phyloP scores from a whole-genome alignment of 2,888 invertebrate species.

The Drosophila glabriapex region DNA sequence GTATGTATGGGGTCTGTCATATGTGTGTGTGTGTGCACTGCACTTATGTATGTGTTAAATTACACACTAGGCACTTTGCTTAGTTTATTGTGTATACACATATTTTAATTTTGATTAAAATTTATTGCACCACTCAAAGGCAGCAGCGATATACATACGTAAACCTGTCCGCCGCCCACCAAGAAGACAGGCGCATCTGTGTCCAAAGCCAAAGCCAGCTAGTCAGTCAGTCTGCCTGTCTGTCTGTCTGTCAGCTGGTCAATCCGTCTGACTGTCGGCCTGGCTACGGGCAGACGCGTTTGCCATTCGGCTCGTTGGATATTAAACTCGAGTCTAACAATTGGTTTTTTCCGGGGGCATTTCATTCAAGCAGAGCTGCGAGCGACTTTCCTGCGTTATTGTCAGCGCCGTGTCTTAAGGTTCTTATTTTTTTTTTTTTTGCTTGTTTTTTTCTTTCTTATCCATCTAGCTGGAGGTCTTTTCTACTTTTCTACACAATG shows the following conservation, averaged over 20 bases:
- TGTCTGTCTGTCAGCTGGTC: slow-evolving; percentile 5
- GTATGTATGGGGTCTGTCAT: not conserved
- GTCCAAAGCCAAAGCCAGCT: slow-evolving; percentile 1
- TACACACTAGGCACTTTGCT: slow-evolving; percentile 62
- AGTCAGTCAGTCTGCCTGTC: not conserved
- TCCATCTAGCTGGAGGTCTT: slow-evolving; percentile 50
- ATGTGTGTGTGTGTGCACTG: slow-evolving; percentile 15
- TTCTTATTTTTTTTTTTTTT: slow-evolving; percentile 41
- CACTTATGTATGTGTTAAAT: slow-evolving; percentile 30
- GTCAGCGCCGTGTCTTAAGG: slow-evolving; percentile 69
- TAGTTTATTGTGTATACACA: slow-evolving; percentile 64
- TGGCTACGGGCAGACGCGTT: slow-evolving; percentile 37
- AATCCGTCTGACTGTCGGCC: slow-evolving; percentile 18
- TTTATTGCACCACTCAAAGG: slow-evolving; percentile 77
- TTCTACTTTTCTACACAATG: slow-evolving; percentile 50
- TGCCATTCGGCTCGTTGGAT: slow-evolving; percentile 58
- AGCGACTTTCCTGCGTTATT: slow-evolving; percentile 53
- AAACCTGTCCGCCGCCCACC: slow-evolving; percentile 57
- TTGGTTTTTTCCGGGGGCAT: slow-evolving; percentile 86
- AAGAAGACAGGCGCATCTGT: slow-evolving; percentile 24
- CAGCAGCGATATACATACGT: slow-evolving; percentile 33
- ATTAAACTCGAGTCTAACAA: slow-evolving; percentile 84
- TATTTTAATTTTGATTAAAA: slow-evolving; percentile 82
- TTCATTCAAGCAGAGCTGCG: slow-evolving; percentile 68
- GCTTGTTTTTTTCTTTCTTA: slow-evolving; percentile 52